Evolutionary conservation across 2,888 invertebrate genomes (phyloP).

Genomic region (Lasioglossum figueresi): DNA sequence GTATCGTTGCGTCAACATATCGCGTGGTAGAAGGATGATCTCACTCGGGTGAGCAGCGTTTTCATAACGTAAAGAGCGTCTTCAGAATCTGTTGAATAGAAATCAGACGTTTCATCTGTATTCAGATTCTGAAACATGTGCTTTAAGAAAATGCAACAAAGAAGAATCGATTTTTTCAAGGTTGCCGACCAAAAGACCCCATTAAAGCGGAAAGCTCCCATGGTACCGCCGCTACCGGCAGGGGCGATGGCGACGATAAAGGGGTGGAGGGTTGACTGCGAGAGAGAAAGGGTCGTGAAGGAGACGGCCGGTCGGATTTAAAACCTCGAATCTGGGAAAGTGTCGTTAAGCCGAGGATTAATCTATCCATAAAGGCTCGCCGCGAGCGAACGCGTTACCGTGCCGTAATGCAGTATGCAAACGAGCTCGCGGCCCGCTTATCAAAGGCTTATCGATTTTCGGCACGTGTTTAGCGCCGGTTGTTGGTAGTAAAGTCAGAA

Average conservation of each 20-base stretch:
- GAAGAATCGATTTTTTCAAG: background rate
- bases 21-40: slow-evolving; percentile 21
- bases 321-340: slow-evolving; percentile 48
- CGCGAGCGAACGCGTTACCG: slow-evolving; percentile 42
- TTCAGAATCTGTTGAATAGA: no score
- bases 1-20: slow-evolving; percentile 38
- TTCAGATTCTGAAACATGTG: no score
- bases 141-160: background rate
- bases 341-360: slow-evolving; percentile 60
- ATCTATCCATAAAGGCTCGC: slow-evolving; percentile 54
- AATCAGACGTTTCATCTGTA: no score
- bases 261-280: background rate
- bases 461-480: slow-evolving; percentile 53
- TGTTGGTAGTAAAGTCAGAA: slow-evolving; percentile 58
- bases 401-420: slow-evolving; percentile 66
- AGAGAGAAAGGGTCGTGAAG: slow-evolving; percentile 1
- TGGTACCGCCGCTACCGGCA: background rate
- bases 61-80: no score
- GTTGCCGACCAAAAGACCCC: background rate
- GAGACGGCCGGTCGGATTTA: slow-evolving; percentile 25
- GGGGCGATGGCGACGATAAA: background rate
- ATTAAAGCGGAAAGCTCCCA: slow-evolving; percentile 3
- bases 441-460: slow-evolving; percentile 67
- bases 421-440: slow-evolving; percentile 63
- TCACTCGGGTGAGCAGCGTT: background rate